Percentiles rank a stretch among this genome's conserved stretches.
Conservation (phyloP, 2,113 vertebrate genomes). For the Heterochromis multidens region DNA sequence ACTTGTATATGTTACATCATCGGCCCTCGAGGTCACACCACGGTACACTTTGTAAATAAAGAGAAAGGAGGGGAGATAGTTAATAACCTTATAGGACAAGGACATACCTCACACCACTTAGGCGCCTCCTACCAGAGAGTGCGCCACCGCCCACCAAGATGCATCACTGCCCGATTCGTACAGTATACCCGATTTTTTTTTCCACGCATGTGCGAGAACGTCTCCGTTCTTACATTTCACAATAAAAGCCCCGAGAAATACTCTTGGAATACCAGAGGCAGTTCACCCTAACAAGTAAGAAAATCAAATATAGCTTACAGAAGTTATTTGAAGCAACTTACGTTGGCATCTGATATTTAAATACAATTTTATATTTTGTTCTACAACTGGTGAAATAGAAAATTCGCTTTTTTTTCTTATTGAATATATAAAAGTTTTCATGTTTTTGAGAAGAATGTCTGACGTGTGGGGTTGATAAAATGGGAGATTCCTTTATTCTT, state of each 20-base stretch:
- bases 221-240: not conserved
- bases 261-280: not conserved
- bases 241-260: not conserved
- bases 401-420: not conserved
- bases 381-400: not conserved
- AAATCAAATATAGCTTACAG: not conserved
- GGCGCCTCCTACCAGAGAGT: not conserved
- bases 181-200: not conserved
- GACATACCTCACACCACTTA: not conserved
- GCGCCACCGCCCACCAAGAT: not conserved
- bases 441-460: too few species aligned
- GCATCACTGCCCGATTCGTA: not conserved
- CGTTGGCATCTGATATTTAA: not conserved
- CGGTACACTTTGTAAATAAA: too few species aligned
- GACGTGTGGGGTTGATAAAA: not conserved
- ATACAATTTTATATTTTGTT: not conserved
- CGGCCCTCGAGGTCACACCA: not conserved
- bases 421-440: not conserved
- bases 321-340: not conserved
- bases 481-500: not conserved
- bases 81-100: not conserved
- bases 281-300: too few species aligned
- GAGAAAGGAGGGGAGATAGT: not conserved
- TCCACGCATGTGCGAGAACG: not conserved
- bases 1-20: not conserved